Evolutionary conservation across 2,797 vertebrate species (phyloP).

Genomic region (Myripristis murdjan): DNA sequence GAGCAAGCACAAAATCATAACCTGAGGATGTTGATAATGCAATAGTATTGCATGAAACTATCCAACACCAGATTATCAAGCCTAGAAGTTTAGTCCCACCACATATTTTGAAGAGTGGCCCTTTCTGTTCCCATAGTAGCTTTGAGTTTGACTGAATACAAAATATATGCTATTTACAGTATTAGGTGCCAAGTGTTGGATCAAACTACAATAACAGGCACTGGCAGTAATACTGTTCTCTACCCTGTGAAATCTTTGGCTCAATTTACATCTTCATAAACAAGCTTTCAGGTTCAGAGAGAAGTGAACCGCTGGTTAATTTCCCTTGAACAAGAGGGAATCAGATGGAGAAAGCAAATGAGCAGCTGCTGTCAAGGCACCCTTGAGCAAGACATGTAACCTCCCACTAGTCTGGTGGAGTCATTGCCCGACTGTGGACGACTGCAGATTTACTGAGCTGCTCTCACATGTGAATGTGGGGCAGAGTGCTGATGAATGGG

Average conservation of each 20-base stretch:
- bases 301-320: neutral
- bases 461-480: conserved; percentile 17
- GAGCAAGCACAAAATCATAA: conserved; percentile 28
- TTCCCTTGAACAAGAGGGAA: neutral
- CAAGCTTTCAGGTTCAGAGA: neutral
- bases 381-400: neutral
- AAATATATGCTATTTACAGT: too few relatives aligned
- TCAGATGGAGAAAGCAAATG: neutral
- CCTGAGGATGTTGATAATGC: neutral
- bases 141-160: neutral
- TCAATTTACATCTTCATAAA: neutral
- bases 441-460: conserved; percentile 18
- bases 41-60: neutral
- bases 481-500: neutral
- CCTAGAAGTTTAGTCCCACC: neutral
- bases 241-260: neutral
- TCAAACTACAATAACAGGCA: too few relatives aligned
- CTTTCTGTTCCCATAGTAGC: neutral
- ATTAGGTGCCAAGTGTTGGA: too few relatives aligned
- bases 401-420: neutral
- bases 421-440: conserved; percentile 12
- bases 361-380: neutral
- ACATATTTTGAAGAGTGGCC: neutral
- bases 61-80: conserved; percentile 1
- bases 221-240: neutral